Evolutionary conservation across 2,113 vertebrate species (phyloP), one percentile per base, ranked within the genome.

Genomic region (Cacatua alba): DNA sequence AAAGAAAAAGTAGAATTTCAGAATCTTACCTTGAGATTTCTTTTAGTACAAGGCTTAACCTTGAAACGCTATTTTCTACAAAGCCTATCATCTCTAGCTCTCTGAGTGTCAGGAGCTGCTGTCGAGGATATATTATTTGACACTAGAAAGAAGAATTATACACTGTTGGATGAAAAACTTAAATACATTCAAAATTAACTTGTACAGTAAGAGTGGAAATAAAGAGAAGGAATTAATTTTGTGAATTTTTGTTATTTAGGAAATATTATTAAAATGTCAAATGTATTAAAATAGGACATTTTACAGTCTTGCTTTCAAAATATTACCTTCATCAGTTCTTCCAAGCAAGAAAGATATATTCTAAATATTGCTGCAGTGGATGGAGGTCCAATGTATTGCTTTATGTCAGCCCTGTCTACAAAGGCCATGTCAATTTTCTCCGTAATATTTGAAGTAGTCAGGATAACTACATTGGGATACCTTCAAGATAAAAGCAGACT

Each of bases 351-450:
- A 62, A 99, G 98, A 94, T 99, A 99, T 96, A 99, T 99, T 97
- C 97, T 99, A 95, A 99, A 99, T 97, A 99, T 99, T 94, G 99
- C 99, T 28, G 98, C 98, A 21, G 97, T 95, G 7, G 99, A 99
- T 6, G 99, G 99, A 1, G 98, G 99, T 28, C 99, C 99, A 9
- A 99, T 98, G 75, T 99, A 99, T 90, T 99, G 99, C 94, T 99
- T 99, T 97, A 99, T 99, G 97, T 99, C 99, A 16, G 99, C 99
- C 95, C 99, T 97, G 97, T 99, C 99, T 96, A 99, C 98, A 91
- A 99, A 99, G 29, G 99, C 99, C 98, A 99, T 94, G 88, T 99
- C 99, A 25, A 99, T 99, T 97, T 99, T 99, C 92, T 99, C 99
- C 0, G 99, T 99, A 95, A 99, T 98, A 75, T 99, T 99, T 90